Conservation (phyloP, 2,888 invertebrate species). For the Gastrophysa polygoni region DNA sequence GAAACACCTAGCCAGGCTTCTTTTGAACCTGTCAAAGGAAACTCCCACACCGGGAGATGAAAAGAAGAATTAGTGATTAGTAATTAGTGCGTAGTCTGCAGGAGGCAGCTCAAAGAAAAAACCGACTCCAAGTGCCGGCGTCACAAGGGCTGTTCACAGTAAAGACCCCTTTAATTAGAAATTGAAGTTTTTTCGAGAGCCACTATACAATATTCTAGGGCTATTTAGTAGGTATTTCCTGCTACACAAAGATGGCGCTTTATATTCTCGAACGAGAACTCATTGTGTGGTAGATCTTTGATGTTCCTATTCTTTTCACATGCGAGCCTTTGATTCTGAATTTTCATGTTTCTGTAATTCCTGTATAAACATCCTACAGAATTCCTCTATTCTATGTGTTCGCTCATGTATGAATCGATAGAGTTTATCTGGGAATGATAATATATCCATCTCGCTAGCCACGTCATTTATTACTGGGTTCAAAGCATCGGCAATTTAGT, state of each 20-base stretch:
- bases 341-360: neutral
- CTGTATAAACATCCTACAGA: neutral
- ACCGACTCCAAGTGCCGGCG: constrained; percentile 13
- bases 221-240: constrained; percentile 19
- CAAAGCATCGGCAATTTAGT: too few species aligned
- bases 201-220: constrained; percentile 32
- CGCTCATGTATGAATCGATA: neutral
- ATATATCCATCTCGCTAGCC: too few species aligned
- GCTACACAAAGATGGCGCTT: constrained; percentile 17
- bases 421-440: too few species aligned
- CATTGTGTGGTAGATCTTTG: constrained; percentile 27
- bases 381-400: neutral
- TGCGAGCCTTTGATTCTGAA: constrained; percentile 9
- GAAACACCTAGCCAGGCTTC: constrained; percentile 25
- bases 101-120: constrained; percentile 41
- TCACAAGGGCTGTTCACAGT: constrained; percentile 31
- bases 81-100: constrained; percentile 48
- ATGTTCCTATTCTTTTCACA: constrained; percentile 18
- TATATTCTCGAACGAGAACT: constrained; percentile 21
- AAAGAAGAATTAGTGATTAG: constrained; percentile 45
- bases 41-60: constrained; percentile 35
- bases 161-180: constrained; percentile 38
- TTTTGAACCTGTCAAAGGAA: constrained; percentile 37
- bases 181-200: constrained; percentile 35
- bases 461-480: too few species aligned